Evolutionary conservation across 2,797 vertebrate genomes (phyloP).

Genomic region (Gymnothorax javanicus): DNA sequence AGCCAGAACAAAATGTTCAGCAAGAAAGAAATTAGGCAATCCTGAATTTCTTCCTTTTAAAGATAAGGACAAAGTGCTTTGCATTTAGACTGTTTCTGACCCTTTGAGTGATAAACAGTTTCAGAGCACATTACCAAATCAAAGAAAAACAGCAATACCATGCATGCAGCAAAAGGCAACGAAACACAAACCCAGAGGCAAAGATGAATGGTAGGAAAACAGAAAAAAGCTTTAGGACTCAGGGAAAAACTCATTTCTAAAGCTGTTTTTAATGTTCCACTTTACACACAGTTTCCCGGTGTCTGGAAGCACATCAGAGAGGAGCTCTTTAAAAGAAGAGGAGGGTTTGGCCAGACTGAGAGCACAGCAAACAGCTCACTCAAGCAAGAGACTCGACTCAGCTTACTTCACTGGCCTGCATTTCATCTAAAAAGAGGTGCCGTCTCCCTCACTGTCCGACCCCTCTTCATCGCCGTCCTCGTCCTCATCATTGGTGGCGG

Average conservation of each 20-base stretch:
- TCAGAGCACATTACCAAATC: background rate
- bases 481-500: constrained; percentile 20
- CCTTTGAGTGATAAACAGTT: background rate
- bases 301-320: background rate
- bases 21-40: background rate
- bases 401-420: constrained; percentile 68
- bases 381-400: constrained; percentile 33
- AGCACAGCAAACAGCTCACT: background rate
- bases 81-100: background rate
- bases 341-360: background rate
- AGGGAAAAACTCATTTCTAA: background rate
- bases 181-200: constrained; percentile 30
- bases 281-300: background rate
- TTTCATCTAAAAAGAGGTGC: constrained; percentile 65
- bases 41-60: constrained; percentile 33
- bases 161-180: constrained; percentile 13
- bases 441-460: constrained; percentile 59
- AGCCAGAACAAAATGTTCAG: background rate
- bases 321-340: background rate
- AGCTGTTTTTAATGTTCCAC: background rate
- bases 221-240: background rate
- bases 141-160: constrained; percentile 29
- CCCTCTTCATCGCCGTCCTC: constrained; percentile 63
- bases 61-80: background rate
- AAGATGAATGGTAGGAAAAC: background rate